Percentiles rank a stretch among this genome's conserved stretches.
phyloP scores from a whole-genome alignment of 2,113 vertebrate species.

The Grantiella picta region DNA sequence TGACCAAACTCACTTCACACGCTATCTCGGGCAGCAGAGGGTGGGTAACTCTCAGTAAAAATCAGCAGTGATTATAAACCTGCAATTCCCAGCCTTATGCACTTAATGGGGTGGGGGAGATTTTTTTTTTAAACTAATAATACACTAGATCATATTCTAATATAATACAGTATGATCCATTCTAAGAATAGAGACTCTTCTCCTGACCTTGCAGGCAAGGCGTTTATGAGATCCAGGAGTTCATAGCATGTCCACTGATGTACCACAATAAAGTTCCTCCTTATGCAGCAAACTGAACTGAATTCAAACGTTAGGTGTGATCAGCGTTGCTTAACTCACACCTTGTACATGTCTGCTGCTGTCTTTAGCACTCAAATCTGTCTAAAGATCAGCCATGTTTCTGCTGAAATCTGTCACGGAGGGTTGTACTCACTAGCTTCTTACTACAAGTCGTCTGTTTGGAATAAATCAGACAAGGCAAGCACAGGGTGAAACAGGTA shows the following conservation, averaged over 20 bases:
- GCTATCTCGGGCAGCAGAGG: not conserved
- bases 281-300: not conserved
- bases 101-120: not conserved
- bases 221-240: not conserved
- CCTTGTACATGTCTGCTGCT: not conserved
- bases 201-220: not conserved
- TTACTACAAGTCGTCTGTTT: not conserved
- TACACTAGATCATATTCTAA: not conserved
- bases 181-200: not conserved
- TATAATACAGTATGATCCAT: not conserved
- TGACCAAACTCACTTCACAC: not conserved
- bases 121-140: not conserved
- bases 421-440: not conserved
- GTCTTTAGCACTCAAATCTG: not conserved
- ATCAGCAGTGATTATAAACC: not conserved
- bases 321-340: not conserved
- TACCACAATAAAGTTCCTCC: not conserved
- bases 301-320: not conserved
- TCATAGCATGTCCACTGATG: not conserved
- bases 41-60: not conserved
- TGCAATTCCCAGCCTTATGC: not conserved
- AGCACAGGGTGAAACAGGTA: not conserved
- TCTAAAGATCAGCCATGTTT: not conserved
- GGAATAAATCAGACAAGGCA: not conserved
- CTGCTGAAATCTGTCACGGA: not conserved